Base-by-base conservation (phyloP, 2,113 vertebrate species). In the Leptobrachium ailaonicum region DNA sequence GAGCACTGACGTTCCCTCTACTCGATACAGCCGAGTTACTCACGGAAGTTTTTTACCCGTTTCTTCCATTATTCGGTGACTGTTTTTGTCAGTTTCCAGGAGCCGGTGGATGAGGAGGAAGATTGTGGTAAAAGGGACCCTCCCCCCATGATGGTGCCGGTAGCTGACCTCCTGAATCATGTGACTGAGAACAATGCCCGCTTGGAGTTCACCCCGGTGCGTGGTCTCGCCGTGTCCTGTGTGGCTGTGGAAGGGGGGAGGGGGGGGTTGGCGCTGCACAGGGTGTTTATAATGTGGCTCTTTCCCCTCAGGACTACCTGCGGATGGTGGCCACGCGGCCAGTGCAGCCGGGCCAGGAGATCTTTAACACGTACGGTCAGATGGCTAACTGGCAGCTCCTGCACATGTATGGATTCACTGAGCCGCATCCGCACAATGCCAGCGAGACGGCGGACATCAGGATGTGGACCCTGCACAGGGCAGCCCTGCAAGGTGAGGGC, bases 341-440 rank as follows among this genome's bases (percentile, higher is more conserved):
- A 0, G 84, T 98, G 44, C 7, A 2, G 42, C 90, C 90, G 84
- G 96, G 95, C 0, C 89, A 95, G 56, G 98, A 99, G 88, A 90
- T 99, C 41, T 99, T 99, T 82, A 99, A 99, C 90, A 99, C 96
- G 0, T 99, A 99, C 0, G 98, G 97, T 7, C 91, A 98, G 83
- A 93, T 98, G 94, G 95, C 96, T 75, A 99, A 98, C 87, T 98
- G 96, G 96, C 97, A 99, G 83, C 93, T 99, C 71, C 91, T 99
- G 40, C 97, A 98, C 62, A 99, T 99, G 98, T 99, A 98, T 0
- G 96, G 97, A 70, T 99, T 99, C 12, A 89, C 91, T 0, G 94
- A 98, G 85, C 94, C 93, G 0, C 93, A 95, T 84, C 92, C 92
- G 0, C 83, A 89, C 86, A 99, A 99, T 89, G 88, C 64, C 56